These are phyloP conservation scores for Gallinago nigripennis DNA, from an alignment of 2,797 vertebrate species.

Conservation along the genomic window DNA sequence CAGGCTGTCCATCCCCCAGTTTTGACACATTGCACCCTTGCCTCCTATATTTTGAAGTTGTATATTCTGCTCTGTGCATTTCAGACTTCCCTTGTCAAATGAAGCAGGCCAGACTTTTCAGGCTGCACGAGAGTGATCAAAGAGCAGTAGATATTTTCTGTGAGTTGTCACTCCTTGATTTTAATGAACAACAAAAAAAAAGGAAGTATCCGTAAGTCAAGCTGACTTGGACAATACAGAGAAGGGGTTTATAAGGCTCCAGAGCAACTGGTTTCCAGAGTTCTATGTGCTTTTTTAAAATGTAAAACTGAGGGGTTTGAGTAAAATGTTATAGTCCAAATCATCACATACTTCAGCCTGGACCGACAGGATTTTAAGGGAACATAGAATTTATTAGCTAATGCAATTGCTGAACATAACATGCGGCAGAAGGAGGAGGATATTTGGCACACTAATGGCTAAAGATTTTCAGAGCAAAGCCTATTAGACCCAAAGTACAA, in stretches of 20 bases:
- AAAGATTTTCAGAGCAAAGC: constrained; percentile 66
- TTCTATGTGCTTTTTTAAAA: not conserved
- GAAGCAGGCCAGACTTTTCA: not conserved
- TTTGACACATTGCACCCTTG: accelerated
- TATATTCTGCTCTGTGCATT: not conserved
- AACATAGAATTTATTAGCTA: constrained; percentile 27
- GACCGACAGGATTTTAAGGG: not conserved
- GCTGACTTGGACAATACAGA: not conserved
- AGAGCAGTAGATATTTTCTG: not conserved
- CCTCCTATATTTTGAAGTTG: not conserved
- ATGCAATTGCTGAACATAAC: not conserved
- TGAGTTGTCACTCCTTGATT: not conserved
- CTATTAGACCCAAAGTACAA: constrained; percentile 45
- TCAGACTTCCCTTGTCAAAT: not conserved
- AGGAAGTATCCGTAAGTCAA: not conserved
- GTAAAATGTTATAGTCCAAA: not conserved
- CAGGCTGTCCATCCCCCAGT: not conserved
- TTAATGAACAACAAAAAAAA: not conserved
- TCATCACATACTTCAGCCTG: not conserved
- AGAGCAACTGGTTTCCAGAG: not conserved
- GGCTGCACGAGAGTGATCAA: not conserved
- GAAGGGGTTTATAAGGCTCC: not conserved
- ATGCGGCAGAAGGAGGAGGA: not conserved
- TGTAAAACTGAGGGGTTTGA: not conserved
- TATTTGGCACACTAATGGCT: constrained; percentile 9